These are phyloP conservation scores for Sphecodes monilicornis DNA, from an alignment of 2,888 invertebrate species.

Conservation along the genomic window DNA sequence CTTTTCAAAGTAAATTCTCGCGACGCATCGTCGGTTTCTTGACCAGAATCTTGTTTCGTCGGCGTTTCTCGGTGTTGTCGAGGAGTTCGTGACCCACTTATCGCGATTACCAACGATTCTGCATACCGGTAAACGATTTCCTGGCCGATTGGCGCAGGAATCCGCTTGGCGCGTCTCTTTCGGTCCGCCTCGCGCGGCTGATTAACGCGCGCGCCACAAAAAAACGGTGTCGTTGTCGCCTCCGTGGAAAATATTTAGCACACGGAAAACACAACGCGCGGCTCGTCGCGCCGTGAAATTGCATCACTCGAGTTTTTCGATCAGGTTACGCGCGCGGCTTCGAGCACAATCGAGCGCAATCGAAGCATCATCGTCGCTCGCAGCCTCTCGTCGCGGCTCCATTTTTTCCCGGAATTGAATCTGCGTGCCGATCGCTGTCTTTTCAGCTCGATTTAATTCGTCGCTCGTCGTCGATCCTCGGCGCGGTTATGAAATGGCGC, in stretches of 20 bases:
- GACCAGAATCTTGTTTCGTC: not conserved
- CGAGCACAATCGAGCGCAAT: not conserved
- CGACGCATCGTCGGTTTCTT: not conserved
- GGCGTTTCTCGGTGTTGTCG: not conserved
- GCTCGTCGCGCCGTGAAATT: constrained; percentile 45
- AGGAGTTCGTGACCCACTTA: constrained; percentile 32
- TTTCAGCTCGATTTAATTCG: not conserved
- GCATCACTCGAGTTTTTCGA: constrained; percentile 39
- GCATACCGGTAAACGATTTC: constrained; percentile 31
- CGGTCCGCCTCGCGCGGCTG: not conserved
- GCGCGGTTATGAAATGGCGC: not conserved
- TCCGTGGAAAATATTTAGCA: constrained; percentile 37
- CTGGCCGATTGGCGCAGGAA: constrained; percentile 48
- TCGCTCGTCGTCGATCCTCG: not conserved
- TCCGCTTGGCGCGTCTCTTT: constrained; percentile 26
- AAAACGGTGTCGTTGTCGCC: not conserved
- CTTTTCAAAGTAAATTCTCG: not conserved
- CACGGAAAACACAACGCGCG: constrained; percentile 26
- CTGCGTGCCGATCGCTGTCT: not conserved
- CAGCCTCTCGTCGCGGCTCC: not conserved
- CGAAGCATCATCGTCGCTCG: not conserved
- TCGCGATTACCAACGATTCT: constrained; percentile 34
- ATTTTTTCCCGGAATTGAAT: constrained; percentile 1
- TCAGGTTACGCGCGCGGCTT: constrained; percentile 22
- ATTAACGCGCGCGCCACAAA: not conserved